Base-by-base conservation (phyloP, 2,113 vertebrate species). In the Coregonus clupeaformis region DNA sequence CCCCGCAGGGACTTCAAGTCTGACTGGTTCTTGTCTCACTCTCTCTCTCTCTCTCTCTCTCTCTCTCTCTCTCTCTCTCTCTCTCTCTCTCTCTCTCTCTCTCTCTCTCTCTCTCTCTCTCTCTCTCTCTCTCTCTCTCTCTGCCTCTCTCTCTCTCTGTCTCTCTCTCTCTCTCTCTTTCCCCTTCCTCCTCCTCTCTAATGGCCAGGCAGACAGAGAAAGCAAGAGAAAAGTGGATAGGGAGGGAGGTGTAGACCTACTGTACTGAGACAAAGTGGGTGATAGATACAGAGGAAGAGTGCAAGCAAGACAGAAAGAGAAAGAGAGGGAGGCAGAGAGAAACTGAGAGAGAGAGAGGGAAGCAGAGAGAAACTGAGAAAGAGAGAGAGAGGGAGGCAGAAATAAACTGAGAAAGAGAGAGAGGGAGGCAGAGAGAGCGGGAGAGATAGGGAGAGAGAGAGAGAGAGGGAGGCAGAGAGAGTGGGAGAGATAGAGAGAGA, bases 41-140 rank as follows among this genome's bases (percentile, higher is more conserved):
- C 69, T 63, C 2, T 22, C 73, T 59, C 20, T 27, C 52, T 12
- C 49, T 16, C 4, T 32, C 16, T 67, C 49, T 13, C 14, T 27
- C 59, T 59, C 24, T 63, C 36, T 60, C 14, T 63, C 24, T 64
- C 45, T 63, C 59, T 75, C n/a, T 13, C 30, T 64, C 67, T 70
- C 22, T 63, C 14, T 49, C 3, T 71, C n/a, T n/a, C n/a, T n/a
- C n/a, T n/a, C n/a, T n/a, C n/a, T n/a, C n/a, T n/a, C n/a, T n/a
- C n/a, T n/a, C n/a, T n/a, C n/a, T n/a, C n/a, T n/a, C n/a, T n/a
- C n/a, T n/a, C n/a, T n/a, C n/a, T n/a, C n/a, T n/a, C n/a, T n/a
- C n/a, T n/a, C n/a, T n/a, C n/a, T n/a, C n/a, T n/a, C n/a, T n/a
- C n/a, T n/a, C n/a, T n/a, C n/a, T n/a, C n/a, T n/a, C n/a, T n/a